Conservation (phyloP, 2,797 vertebrate genomes). For the Aldrovandia affinis region DNA sequence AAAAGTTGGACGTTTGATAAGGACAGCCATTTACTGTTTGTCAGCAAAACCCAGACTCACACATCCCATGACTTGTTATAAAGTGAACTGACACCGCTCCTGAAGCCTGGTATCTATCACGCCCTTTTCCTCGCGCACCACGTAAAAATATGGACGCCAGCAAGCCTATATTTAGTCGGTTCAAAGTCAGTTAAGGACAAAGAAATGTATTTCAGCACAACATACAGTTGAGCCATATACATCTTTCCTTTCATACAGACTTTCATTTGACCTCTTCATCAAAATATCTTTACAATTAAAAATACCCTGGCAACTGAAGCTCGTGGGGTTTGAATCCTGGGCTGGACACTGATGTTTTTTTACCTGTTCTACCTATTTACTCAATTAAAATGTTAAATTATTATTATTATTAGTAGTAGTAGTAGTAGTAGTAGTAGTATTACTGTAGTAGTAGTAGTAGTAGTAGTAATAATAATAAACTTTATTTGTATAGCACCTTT, state of each 20-base stretch:
- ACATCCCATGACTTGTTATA: constrained; percentile 58
- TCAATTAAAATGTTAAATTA: too few relatives aligned
- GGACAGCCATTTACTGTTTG: constrained; percentile 53
- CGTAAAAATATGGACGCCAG: constrained; percentile 58
- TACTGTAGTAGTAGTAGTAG: too few relatives aligned
- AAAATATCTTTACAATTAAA: neutral
- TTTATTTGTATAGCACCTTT: too few relatives aligned
- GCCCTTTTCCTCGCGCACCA: constrained; percentile 49
- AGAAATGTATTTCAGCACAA: constrained; percentile 42
- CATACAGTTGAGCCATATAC: constrained; percentile 19
- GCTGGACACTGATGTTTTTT: too few relatives aligned
- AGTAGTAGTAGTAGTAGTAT: too few relatives aligned
- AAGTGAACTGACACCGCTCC: constrained; percentile 62
- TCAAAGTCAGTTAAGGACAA: constrained; percentile 64
- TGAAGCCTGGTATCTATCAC: constrained; percentile 65
- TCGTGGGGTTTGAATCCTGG: too few relatives aligned
- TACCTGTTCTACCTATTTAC: too few relatives aligned
- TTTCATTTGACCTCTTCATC: constrained; percentile 25
- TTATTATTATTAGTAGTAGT: too few relatives aligned
- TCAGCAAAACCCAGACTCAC: constrained; percentile 63
- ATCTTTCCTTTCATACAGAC: neutral
- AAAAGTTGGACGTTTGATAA: constrained; percentile 58
- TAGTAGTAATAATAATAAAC: too few relatives aligned
- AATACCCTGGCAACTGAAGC: too few relatives aligned
- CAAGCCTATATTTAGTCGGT: constrained; percentile 64